A percentile compares a stretch with the other conserved stretches of the same genome.
These are phyloP conservation scores for Thalassarche chlororhynchos DNA, from an alignment of 2,113 vertebrate species.

Conservation along the genomic window DNA sequence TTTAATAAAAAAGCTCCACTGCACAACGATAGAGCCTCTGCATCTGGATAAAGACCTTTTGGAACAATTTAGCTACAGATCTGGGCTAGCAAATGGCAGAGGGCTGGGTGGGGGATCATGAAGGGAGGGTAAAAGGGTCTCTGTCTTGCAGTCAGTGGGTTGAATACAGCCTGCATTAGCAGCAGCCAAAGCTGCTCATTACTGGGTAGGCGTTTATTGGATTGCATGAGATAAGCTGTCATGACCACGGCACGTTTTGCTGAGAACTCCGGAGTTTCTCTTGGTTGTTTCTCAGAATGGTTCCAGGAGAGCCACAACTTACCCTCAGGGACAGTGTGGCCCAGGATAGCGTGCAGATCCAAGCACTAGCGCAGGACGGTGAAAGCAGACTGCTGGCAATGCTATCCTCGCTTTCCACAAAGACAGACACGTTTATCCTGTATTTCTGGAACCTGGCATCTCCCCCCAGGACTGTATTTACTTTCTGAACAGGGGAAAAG, in stretches of 20 bases:
- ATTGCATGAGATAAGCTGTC: background rate
- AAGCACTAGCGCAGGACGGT: background rate
- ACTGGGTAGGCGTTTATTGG: background rate
- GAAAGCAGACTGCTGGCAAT: background rate
- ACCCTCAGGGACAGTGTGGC: background rate
- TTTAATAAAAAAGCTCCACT: background rate
- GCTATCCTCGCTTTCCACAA: background rate
- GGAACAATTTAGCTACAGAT: background rate
- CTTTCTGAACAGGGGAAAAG: background rate
- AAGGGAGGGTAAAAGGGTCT: background rate
- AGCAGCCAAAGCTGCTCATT: background rate
- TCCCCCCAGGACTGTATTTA: background rate
- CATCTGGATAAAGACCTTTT: background rate
- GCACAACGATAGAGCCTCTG: background rate
- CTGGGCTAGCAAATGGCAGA: background rate
- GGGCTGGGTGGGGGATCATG: background rate
- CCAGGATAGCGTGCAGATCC: fast-evolving
- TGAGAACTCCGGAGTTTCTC: background rate
- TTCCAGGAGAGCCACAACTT: background rate
- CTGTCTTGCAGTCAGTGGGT: background rate
- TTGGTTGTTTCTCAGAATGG: background rate
- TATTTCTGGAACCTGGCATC: background rate
- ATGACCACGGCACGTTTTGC: background rate
- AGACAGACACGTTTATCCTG: background rate
- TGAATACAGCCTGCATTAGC: background rate